Evolutionary conservation across 2,888 invertebrate species (phyloP).

Genomic region (Hylaea fasciaria): DNA sequence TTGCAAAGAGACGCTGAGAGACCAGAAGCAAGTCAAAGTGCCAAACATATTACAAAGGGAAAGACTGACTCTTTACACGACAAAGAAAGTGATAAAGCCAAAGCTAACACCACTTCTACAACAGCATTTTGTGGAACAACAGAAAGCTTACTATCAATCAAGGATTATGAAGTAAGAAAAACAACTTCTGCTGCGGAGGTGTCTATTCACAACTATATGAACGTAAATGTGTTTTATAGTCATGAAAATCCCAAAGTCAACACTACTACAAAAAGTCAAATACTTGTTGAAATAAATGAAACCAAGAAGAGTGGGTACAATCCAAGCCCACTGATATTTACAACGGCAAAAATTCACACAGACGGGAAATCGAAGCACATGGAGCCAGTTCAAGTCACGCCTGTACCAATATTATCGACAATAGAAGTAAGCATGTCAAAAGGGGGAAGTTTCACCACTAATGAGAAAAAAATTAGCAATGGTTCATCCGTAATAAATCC

Average conservation of each 20-base stretch:
- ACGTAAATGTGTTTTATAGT: constrained; percentile 64
- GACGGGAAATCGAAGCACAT: constrained; percentile 68
- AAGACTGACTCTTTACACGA: constrained; percentile 70
- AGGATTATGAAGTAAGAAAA: constrained; percentile 42
- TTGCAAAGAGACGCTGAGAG: constrained; percentile 70
- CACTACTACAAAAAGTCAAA: constrained; percentile 58
- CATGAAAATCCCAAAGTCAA: constrained; percentile 50
- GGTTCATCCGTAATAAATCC: constrained; percentile 43
- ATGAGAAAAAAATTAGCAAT: constrained; percentile 42
- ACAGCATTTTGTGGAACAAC: constrained; percentile 48
- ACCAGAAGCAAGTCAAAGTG: constrained; percentile 65
- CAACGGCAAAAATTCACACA: constrained; percentile 79
- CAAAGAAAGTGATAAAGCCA: constrained; percentile 43
- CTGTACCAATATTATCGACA: constrained; percentile 73
- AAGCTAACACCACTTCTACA: constrained; percentile 44
- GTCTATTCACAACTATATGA: constrained; percentile 68
- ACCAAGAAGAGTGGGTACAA: constrained; percentile 56
- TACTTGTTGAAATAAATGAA: constrained; percentile 70
- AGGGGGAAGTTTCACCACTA: constrained; percentile 43
- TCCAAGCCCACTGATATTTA: constrained; percentile 74
- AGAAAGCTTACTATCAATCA: constrained; percentile 47
- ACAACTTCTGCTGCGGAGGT: constrained; percentile 29
- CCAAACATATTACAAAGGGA: constrained; percentile 71
- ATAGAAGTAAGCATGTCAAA: constrained; percentile 64
- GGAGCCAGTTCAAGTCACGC: constrained; percentile 72